Evolutionary conservation across 2,888 invertebrate species (phyloP), one percentile per base, ranked within the genome.

Genomic region (Cephus sareptanus): DNA sequence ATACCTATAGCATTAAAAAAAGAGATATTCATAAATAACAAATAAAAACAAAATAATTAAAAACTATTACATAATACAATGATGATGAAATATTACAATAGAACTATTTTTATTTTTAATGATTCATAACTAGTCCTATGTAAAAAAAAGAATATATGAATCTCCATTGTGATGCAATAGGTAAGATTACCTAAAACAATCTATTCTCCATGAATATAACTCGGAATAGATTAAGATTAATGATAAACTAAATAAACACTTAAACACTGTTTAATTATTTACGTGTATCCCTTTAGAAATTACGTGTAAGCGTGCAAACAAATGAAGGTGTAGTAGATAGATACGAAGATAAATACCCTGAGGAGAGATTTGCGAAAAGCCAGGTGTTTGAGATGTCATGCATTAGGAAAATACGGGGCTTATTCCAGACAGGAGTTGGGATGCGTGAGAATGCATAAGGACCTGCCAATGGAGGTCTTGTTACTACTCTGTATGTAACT

Each of bases 371-470:
- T 87, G 95, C 93, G 91, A 97, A 96, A 89, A 97, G 94, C 97
- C 97, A 97, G 71, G 97, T 97, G 90, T 91, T 90, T 88, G 89
- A 90, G 71, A 96, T 94, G 82, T 95, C 93, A 87, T 95, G 93
- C 88, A 95, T 94, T 84, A 97, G 94, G 92, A 96, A 96, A 87
- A 97, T 95, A 82, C 96, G 94, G 70, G 97, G 97, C 86, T 95
- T 94, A 89, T 95, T 94, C 95, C 95, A 95, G 82, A 94, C 93
- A 56, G 97, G 96, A 83, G 95, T 93, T 68, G 97, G 98, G 84
- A 97, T 95, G 78, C 97, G 94, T 87, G 97, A 97, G 93, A 97
- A 98, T 78, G 97, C 97, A 91, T 97, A 98, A 40, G 97, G 97
- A 37, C 97, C 98, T 31, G 97, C 97, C 85, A 96, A 92, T 23